These are phyloP conservation scores for Hipposideros armiger DNA, from an alignment of 2,113 vertebrate species.

Conservation along the genomic window DNA sequence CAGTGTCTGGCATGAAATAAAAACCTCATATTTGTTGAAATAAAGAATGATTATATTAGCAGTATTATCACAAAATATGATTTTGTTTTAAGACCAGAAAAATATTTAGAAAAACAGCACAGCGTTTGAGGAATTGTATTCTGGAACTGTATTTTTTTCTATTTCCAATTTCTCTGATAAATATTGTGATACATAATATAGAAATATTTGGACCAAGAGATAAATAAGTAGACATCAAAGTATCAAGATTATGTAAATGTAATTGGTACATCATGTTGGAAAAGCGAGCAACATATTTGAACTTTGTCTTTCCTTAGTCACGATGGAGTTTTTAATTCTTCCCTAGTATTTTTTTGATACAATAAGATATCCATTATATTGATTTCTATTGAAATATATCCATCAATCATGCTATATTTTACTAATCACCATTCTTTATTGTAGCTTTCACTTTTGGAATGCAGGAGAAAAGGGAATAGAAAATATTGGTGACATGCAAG, in stretches of 20 bases:
- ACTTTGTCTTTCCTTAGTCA: neutral
- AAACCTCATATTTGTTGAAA: neutral
- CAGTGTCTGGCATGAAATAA: neutral
- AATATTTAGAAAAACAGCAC: neutral
- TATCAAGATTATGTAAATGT: neutral
- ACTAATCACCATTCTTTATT: neutral
- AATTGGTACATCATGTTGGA: neutral
- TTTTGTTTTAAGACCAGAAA: conserved; percentile 39
- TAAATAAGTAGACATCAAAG: neutral
- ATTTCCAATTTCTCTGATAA: conserved; percentile 30
- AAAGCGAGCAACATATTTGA: conserved; percentile 25
- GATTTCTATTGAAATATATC: neutral
- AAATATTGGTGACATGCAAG: neutral
- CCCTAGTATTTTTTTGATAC: neutral
- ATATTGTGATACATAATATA: conserved; percentile 26
- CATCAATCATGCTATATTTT: neutral
- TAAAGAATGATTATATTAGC: neutral
- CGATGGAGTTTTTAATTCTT: neutral
- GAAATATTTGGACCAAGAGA: neutral
- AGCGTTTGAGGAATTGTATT: neutral
- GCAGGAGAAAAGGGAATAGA: neutral
- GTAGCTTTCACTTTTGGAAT: neutral
- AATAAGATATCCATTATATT: neutral
- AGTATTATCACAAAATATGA: conserved; percentile 10
- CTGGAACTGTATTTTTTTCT: neutral